phyloP scores from a whole-genome alignment of 2,113 vertebrate genomes.

The Narcine bancroftii region DNA sequence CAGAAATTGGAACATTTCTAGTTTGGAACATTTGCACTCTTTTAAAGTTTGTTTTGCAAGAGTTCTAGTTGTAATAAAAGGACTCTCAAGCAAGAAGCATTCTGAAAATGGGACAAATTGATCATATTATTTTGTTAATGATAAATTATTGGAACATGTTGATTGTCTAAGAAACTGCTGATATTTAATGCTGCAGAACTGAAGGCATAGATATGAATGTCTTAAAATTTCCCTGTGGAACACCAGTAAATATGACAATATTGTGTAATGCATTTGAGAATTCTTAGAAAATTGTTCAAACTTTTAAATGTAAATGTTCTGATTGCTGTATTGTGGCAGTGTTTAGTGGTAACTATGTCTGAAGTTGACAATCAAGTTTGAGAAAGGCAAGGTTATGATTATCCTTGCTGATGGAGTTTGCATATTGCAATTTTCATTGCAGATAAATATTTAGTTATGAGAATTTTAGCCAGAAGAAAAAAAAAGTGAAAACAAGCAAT shows the following conservation, averaged over 20 bases:
- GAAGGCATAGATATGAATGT: background rate
- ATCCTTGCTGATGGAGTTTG: background rate
- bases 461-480: background rate
- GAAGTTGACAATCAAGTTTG: background rate
- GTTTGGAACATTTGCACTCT: too few species aligned
- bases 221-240: background rate
- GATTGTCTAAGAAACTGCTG: background rate
- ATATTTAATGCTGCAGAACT: background rate
- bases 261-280: background rate
- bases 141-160: background rate
- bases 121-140: background rate
- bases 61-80: background rate
- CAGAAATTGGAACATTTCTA: too few species aligned
- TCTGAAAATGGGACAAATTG: background rate
- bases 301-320: background rate
- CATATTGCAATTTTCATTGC: background rate
- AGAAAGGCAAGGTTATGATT: background rate
- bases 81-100: background rate
- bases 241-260: background rate
- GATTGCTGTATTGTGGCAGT: too few species aligned
- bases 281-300: background rate
- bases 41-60: background rate
- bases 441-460: background rate
- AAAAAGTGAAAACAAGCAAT: background rate
- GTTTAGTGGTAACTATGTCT: background rate